A percentile compares a stretch with the other conserved stretches of the same genome.
Evolutionary conservation across 2,113 vertebrate species (phyloP).

Genomic region (Lepidothrix coronata): DNA sequence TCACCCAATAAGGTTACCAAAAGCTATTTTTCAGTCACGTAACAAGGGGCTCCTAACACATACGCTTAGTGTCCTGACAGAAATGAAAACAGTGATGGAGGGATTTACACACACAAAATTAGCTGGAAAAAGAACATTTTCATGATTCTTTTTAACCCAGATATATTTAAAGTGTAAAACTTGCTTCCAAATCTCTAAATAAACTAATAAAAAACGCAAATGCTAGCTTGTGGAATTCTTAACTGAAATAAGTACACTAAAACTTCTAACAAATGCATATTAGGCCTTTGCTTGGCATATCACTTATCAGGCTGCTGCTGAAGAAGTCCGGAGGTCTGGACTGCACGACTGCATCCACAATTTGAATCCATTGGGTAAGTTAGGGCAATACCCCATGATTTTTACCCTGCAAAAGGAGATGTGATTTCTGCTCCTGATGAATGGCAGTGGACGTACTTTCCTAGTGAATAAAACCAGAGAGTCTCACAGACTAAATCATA

Average conservation of each 20-base stretch:
- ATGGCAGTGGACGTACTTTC: neutral
- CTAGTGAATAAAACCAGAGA: neutral
- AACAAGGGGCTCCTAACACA: neutral
- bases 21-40: neutral
- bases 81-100: neutral
- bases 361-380: neutral
- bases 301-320: neutral
- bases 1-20: constrained; percentile 6
- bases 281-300: neutral
- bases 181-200: neutral
- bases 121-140: neutral
- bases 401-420: neutral
- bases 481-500: neutral
- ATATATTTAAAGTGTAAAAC: neutral
- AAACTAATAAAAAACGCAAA: neutral
- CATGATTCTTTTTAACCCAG: neutral
- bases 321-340: neutral
- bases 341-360: neutral
- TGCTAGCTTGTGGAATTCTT: neutral
- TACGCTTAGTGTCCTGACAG: neutral
- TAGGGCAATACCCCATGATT: neutral
- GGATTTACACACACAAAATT: neutral
- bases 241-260: neutral
- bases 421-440: neutral
- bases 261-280: neutral